Evolutionary conservation across 2,113 vertebrate genomes (phyloP), one percentile per base, ranked within the genome.

Genomic region (Sturnus vulgaris): DNA sequence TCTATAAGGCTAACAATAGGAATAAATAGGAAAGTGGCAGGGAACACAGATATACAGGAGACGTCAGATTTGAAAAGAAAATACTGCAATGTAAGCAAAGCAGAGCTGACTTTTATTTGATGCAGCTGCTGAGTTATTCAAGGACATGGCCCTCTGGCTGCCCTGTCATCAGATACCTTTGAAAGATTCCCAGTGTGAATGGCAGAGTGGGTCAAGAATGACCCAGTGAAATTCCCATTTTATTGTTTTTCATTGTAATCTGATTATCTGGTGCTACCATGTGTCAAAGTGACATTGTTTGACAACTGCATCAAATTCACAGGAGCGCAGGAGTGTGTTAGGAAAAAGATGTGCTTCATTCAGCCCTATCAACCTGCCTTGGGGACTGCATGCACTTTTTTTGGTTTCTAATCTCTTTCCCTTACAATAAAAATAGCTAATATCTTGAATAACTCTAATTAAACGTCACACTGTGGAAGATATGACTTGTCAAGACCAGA

Each of bases 261-360:
- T 93, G 90, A 94, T 97, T 96, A 96, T 86, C 68, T 80, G 64
- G 63, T 87, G 91, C n/a, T 84, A 57, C 91, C 18, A 28, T 72
- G 83, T 93, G 95, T 96, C 95, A 96, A 90, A 96, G 92, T 94
- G 82, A 83, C 90, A 92, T 86, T 86, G 93, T 92, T 96, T 95
- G 94, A 92, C 90, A 93, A 90, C 55, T 70, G 37, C 88, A 95
- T 95, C 60, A 78, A 94, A 96, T 92, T 90, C 87, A 78, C 64
- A 44, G 68, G 27, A 91, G 61, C 40, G 72, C 40, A 88, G 64
- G 76, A 82, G 22, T 66, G 30, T 63, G 40, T 86, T 73, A 80
- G 42, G 56, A 63, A 90, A 92, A 94, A 90, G 52, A 80, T 33
- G 31, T 75, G 47, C 66, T 95, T 94, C 68, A 30, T 82, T 88